These are phyloP conservation scores for Artibeus lituratus DNA, from an alignment of 2,797 vertebrate genomes.

Conservation along the genomic window DNA sequence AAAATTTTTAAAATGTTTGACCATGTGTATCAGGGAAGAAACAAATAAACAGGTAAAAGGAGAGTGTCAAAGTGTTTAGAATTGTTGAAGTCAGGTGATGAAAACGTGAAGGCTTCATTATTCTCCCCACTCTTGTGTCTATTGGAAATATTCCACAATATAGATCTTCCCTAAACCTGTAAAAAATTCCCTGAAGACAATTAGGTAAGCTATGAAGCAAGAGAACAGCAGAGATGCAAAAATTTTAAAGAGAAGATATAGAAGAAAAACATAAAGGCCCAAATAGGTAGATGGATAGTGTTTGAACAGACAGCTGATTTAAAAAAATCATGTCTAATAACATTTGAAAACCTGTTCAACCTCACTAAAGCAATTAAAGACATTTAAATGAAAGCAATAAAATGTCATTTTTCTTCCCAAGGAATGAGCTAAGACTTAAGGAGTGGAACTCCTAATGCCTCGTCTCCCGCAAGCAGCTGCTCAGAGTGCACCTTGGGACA, in stretches of 20 bases:
- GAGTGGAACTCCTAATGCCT: not conserved
- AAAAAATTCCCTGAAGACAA: not conserved
- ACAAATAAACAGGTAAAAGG: not conserved
- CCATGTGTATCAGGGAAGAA: not conserved
- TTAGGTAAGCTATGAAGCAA: not conserved
- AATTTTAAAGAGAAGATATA: not conserved
- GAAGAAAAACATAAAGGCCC: not conserved
- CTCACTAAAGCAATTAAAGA: not conserved
- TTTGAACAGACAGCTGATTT: not conserved
- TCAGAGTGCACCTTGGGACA: slow-evolving; percentile 24
- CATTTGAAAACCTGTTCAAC: not conserved
- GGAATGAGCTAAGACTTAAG: not conserved
- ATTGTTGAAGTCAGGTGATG: not conserved
- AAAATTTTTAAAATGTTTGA: not conserved
- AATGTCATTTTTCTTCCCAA: not conserved
- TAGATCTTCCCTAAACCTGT: not conserved
- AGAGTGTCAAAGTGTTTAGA: not conserved
- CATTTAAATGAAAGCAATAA: not conserved
- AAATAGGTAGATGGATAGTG: not conserved
- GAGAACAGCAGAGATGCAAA: not conserved
- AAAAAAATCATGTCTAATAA: not conserved
- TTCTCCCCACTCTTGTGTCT: not conserved
- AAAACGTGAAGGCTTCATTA: not conserved
- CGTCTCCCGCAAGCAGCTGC: not conserved
- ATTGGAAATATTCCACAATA: not conserved